Conservation (phyloP, 2,113 vertebrate genomes). For the Tringa solitaria region DNA sequence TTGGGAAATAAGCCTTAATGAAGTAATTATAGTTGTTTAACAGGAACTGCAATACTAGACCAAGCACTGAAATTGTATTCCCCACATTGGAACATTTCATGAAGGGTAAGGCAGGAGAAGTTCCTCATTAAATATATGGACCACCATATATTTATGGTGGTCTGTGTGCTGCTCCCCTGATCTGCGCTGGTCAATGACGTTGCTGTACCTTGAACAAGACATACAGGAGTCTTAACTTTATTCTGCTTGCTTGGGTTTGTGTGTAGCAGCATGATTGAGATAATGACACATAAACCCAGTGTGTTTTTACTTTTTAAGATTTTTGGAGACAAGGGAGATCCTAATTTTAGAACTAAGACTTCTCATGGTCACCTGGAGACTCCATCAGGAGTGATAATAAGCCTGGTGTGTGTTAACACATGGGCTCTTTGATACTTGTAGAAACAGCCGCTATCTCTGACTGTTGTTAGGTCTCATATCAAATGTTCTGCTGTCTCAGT, state of each 20-base stretch:
- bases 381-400: neutral
- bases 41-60: neutral
- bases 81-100: rapidly evolving
- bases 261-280: neutral
- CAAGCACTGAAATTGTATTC: neutral
- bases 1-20: neutral
- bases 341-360: neutral
- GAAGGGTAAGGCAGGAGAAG: neutral
- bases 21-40: neutral
- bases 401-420: neutral
- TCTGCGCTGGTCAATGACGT: neutral
- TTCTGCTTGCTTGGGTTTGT: neutral
- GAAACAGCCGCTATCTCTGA: neutral
- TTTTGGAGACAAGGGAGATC: neutral
- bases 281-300: neutral
- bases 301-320: neutral
- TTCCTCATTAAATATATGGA: neutral
- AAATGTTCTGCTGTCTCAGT: neutral
- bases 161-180: neutral
- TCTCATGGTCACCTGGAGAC: neutral
- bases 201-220: neutral
- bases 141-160: too few relatives aligned
- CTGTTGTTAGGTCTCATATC: neutral
- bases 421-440: neutral
- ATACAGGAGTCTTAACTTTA: neutral